Evolutionary conservation across 1,140 invertebrate species (phyloP).

Genomic region (Trachelipus rathkii): DNA sequence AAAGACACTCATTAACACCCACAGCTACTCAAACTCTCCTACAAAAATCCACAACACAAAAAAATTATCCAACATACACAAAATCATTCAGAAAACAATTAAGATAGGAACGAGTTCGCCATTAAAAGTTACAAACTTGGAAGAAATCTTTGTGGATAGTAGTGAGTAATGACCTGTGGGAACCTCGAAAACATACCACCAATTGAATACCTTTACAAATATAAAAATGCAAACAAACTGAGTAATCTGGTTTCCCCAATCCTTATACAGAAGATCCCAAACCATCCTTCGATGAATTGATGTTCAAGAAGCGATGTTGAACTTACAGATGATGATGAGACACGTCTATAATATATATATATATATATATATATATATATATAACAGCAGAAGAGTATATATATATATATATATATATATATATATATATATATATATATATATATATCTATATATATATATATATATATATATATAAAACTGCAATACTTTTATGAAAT

Average conservation of each 20-base stretch:
- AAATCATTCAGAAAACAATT: not conserved
- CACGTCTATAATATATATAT: not conserved
- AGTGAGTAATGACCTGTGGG: not conserved
- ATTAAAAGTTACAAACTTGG: not conserved
- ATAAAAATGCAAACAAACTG: not conserved
- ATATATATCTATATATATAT: no score
- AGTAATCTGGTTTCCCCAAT: not conserved
- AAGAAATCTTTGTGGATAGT: not conserved
- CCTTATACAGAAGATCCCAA: no score
- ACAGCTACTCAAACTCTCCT: not conserved
- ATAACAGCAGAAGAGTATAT: no score
- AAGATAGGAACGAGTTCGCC: no score
- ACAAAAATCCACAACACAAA: not conserved
- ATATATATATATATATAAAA: no score
- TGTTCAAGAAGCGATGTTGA: not conserved
- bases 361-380: no score
- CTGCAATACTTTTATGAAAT: no score
- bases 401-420: no score
- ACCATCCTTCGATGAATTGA: not conserved
- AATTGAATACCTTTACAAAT: not conserved
- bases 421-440: no score
- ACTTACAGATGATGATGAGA: not conserved
- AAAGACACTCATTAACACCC: not conserved
- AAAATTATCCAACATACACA: not conserved
- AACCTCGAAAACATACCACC: not conserved